Percentiles rank a stretch among this genome's conserved stretches.
Evolutionary conservation across 2,888 invertebrate genomes (phyloP).

Genomic region (Cantharis flavilabris): DNA sequence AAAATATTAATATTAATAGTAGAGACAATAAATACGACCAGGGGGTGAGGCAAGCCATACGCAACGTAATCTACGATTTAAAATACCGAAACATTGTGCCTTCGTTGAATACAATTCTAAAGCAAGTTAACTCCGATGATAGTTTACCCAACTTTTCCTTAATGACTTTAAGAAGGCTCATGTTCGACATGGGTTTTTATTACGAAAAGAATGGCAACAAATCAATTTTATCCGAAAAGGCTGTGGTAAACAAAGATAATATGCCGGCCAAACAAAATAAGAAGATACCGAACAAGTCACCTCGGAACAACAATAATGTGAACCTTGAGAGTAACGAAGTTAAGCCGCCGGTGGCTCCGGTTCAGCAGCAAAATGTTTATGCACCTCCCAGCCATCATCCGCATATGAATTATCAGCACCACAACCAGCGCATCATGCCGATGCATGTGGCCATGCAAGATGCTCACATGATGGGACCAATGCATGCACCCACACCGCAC

Average conservation of each 20-base stretch:
- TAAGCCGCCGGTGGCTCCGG: slow-evolving; percentile 9
- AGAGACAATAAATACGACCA: slow-evolving; percentile 52
- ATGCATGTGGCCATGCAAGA: slow-evolving; percentile 39
- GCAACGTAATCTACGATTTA: slow-evolving; percentile 51
- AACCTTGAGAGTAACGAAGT: not conserved
- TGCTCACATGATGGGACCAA: slow-evolving; percentile 35
- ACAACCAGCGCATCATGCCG: slow-evolving; percentile 35
- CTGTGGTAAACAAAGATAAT: slow-evolving; percentile 25
- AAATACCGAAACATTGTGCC: slow-evolving; percentile 49
- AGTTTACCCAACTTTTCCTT: slow-evolving; percentile 51
- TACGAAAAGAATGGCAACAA: slow-evolving; percentile 52
- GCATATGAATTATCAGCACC: slow-evolving; percentile 25
- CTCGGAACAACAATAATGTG: not conserved
- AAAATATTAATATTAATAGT: slow-evolving; percentile 52
- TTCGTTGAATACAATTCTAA: slow-evolving; percentile 50
- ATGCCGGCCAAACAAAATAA: slow-evolving; percentile 2
- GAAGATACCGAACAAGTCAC: not conserved
- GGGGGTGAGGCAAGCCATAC: slow-evolving; percentile 48
- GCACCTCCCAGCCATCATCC: slow-evolving; percentile 21
- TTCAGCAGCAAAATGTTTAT: slow-evolving; percentile 19
- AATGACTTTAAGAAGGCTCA: slow-evolving; percentile 51
- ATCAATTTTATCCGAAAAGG: slow-evolving; percentile 49
- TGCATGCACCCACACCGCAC: slow-evolving; percentile 25
- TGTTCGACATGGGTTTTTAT: slow-evolving; percentile 54
- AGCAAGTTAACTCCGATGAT: slow-evolving; percentile 45